Conservation (phyloP, 2,113 vertebrate genomes). For the Ivindomyrus marchei region DNA sequence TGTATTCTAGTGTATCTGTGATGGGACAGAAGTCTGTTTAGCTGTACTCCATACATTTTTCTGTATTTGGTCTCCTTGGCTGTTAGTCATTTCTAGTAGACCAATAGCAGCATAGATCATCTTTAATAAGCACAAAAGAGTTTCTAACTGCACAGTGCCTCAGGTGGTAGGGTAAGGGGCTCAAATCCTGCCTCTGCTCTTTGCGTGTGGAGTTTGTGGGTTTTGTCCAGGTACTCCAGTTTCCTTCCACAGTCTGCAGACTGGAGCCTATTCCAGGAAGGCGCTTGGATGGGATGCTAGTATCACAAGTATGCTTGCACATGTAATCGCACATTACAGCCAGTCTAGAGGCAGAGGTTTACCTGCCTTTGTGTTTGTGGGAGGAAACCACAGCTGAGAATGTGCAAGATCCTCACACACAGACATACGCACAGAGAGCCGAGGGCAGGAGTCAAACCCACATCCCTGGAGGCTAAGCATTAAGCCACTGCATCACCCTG, state of each 20-base stretch:
- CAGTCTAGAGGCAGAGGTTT: neutral
- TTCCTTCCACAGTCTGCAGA: neutral
- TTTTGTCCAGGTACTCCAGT: neutral
- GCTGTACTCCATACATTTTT: neutral
- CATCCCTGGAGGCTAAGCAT: neutral
- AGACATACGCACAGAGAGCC: neutral
- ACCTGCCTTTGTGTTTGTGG: neutral
- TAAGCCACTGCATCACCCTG: neutral
- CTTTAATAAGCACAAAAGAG: neutral
- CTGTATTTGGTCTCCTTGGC: neutral
- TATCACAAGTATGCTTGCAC: neutral
- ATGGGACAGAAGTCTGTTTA: neutral
- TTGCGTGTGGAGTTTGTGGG: neutral
- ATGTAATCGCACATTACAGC: neutral
- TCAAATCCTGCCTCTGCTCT: neutral
- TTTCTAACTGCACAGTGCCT: neutral
- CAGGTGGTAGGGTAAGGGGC: neutral
- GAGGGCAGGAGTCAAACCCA: neutral
- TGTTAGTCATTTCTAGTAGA: neutral
- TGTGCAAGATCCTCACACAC: neutral
- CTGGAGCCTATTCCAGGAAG: neutral
- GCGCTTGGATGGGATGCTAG: neutral
- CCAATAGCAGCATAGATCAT: neutral
- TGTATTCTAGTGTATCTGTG: neutral
- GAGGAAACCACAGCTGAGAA: neutral